Evolutionary conservation across 2,113 vertebrate genomes (phyloP), one percentile per base, ranked within the genome.

Genomic region (Pandion haliaetus): DNA sequence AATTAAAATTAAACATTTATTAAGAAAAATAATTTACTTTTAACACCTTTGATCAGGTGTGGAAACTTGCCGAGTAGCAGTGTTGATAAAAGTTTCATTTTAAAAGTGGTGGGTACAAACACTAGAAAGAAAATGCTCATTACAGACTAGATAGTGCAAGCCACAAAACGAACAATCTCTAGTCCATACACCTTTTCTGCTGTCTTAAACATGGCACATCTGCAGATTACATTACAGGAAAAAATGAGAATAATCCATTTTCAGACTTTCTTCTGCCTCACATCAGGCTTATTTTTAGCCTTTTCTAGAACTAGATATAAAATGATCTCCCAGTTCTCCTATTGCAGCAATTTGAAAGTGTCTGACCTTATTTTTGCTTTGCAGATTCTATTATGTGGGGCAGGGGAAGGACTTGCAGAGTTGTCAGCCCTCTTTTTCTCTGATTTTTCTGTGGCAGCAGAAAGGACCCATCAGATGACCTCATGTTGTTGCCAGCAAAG

Each of bases 191-290:
- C 45, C 66, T 47, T 40, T 82, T 47, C 62, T 93, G 50, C 83
- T 84, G 81, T 31, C 93, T 87, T 87, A 65, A 94, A 72, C 72
- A 58, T 2, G 13, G 89, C 91, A 77, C 78, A 90, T 72, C 78
- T 85, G 61, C 87, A 97, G 91, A 97, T 95, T 97, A 29, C 62
- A 90, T 95, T 95, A 92, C 71, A 87, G 89, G 86, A 82, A 86
- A 86, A 95, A 91, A 97, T 79, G 87, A 96, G 91, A 95, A 93
- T 85, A 96, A 96, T 96, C 95, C 87, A 90, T 97, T 97, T 97
- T 77, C 96, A 90, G 84, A 12, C 63, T 69, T 61, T 67, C 88
- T 93, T 50, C 89, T 97, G 89, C 70, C 79, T 93, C 85, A 20
- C 70, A 59, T 87, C 59, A 77, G 45, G 87, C 71, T 93, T 95